These are phyloP conservation scores for Odobenus rosmarus DNA, from an alignment of 2,113 vertebrate species.

Conservation along the genomic window DNA sequence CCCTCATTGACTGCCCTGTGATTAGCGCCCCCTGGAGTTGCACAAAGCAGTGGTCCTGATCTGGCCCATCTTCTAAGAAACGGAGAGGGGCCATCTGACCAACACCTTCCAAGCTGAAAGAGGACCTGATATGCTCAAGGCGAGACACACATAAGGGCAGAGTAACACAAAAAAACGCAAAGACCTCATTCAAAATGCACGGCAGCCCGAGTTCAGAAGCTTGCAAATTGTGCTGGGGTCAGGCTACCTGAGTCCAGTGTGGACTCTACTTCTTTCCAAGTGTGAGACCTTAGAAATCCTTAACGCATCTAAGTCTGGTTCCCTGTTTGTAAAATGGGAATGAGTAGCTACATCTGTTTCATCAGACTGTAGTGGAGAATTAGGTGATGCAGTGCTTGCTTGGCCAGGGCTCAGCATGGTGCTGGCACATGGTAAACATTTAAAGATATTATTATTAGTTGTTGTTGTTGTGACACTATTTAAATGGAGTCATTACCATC, in stretches of 20 bases:
- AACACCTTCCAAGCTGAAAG: neutral
- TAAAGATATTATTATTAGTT: neutral
- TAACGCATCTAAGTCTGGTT: neutral
- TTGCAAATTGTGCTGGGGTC: neutral
- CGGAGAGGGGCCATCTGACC: neutral
- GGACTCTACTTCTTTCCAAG: neutral
- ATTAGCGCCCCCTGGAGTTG: neutral
- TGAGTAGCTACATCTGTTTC: neutral
- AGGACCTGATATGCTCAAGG: neutral
- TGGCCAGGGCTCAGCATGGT: neutral
- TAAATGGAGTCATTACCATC: slow-evolving; percentile 12
- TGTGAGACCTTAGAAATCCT: neutral
- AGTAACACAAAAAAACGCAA: neutral
- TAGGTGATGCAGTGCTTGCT: neutral
- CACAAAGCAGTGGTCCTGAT: neutral
- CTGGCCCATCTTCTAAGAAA: neutral
- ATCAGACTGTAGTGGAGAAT: neutral
- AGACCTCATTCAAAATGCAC: neutral
- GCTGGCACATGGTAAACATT: neutral
- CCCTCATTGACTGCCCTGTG: neutral
- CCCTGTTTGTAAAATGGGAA: neutral
- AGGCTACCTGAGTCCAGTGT: neutral
- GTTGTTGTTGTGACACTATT: neutral
- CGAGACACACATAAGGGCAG: neutral
- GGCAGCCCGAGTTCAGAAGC: neutral